Evolutionary conservation across 1,140 invertebrate species (phyloP), one percentile per base, ranked within the genome.

Genomic region (Papilio machaon): DNA sequence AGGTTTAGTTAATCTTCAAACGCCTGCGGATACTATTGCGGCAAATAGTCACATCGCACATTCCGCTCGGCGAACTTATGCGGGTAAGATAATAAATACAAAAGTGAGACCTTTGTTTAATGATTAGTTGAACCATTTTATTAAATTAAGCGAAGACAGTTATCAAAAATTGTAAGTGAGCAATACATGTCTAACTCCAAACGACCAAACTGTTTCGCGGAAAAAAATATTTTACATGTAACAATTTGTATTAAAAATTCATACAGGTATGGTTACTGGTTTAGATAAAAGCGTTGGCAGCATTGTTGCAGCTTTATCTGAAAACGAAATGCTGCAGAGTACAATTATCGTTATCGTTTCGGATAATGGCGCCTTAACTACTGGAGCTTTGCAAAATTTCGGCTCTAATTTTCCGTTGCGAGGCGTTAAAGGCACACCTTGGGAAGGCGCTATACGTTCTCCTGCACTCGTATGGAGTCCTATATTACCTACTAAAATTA

Each of bases 361-460:
- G 2, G 97, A 98, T 85, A 98, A 98, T 89, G 97, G 98, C 1
- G 97, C 96, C 1, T 95, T 97, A 6, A 96, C 97, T 0, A 88
- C 94, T 38, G 97, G 96, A 23, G 94, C 96, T 80, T 96, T 97
- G 84, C 92, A 94, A 23, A 98, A 98, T 91, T 95, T 95, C n/a
- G 98, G 97, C 9, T 98, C 97, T 47, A 99, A 99, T 94, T 98
- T 96, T 94, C 98, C 98, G 49, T 94, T 98, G 0, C 95, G 97
- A 91, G 97, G 97, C 15, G 79, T 81, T 82, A 98, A 99, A 94
- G 95, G 96, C 73, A 97, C 96, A 6, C 95, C 97, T 0, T 98
- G 97, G 97, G 98, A 99, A 95, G 98, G 98, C 3, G 97, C 96
- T 8, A 96, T 97, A 0, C 94, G 97, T 70, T 96, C 96, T 2